Conservation (phyloP, 2,888 invertebrate species). For the Ophion ventricosus region DNA sequence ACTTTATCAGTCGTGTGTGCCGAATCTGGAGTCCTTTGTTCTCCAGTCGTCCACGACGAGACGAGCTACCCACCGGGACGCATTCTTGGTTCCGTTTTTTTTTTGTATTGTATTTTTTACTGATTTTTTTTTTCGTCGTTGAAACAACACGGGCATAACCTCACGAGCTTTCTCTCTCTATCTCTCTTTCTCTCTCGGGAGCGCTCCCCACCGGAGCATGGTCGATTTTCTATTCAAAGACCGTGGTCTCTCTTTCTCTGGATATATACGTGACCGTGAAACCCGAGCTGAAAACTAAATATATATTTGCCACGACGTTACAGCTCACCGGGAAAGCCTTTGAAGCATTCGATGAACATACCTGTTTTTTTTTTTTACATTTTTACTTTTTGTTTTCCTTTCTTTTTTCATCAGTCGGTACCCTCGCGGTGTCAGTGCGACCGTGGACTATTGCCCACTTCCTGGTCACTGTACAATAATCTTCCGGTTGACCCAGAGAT, state of each 20-base stretch:
- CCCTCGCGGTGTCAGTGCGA: neutral
- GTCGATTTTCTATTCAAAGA: constrained; percentile 63
- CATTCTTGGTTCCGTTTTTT: constrained; percentile 39
- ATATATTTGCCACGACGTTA: constrained; percentile 31
- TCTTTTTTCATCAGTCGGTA: neutral
- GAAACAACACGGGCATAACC: constrained; percentile 3
- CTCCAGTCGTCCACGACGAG: constrained; percentile 32
- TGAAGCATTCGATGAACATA: constrained; percentile 12
- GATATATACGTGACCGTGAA: constrained; percentile 61
- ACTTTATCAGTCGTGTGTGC: constrained; percentile 43
- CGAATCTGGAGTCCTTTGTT: constrained; percentile 51
- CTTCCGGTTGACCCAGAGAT: constrained; percentile 64
- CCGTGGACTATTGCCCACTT: neutral
- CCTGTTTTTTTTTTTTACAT: neutral
- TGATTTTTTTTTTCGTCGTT: constrained; percentile 19
- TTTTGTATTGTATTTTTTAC: constrained; percentile 26
- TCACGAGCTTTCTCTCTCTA: constrained; percentile 22
- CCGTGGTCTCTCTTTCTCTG: constrained; percentile 57
- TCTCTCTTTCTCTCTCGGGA: neutral
- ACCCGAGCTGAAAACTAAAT: constrained; percentile 65
- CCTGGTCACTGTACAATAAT: constrained; percentile 23
- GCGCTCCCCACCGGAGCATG: constrained; percentile 1
- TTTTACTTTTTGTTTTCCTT: neutral
- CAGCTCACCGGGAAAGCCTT: constrained; percentile 29
- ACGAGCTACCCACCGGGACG: constrained; percentile 28